Evolutionary conservation across 2,888 invertebrate species (phyloP).

Genomic region (Cephus pulcher): DNA sequence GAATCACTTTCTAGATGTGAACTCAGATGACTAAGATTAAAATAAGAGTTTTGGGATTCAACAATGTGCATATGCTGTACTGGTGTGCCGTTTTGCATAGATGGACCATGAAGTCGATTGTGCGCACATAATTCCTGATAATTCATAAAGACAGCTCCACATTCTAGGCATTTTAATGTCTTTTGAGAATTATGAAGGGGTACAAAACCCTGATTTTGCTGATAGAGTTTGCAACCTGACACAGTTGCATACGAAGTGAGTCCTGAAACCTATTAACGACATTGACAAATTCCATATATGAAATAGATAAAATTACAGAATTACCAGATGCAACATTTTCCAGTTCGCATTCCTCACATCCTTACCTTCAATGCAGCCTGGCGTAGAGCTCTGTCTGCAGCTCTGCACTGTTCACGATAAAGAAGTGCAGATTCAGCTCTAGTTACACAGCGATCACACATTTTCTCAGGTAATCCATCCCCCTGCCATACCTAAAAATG

Average conservation of each 20-base stretch:
- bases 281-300: neutral
- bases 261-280: conserved; percentile 47
- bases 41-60: conserved; percentile 52
- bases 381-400: conserved; percentile 60
- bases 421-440: conserved; percentile 62
- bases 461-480: conserved; percentile 62
- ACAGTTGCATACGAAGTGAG: conserved; percentile 45
- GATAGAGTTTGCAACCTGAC: conserved; percentile 51
- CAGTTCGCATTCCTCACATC: neutral
- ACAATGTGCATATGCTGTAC: conserved; percentile 57
- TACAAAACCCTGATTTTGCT: conserved; percentile 50
- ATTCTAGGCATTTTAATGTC: conserved; percentile 53
- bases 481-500: conserved; percentile 59
- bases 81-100: conserved; percentile 44
- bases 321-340: conserved; percentile 1
- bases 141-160: conserved; percentile 48
- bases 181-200: conserved; percentile 48
- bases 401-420: conserved; percentile 62
- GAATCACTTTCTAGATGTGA: conserved; percentile 13
- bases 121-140: conserved; percentile 57
- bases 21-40: conserved; percentile 40
- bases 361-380: conserved; percentile 59
- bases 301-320: neutral
- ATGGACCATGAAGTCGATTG: conserved; percentile 49
- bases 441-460: conserved; percentile 62